phyloP scores from a whole-genome alignment of 2,797 vertebrate genomes.

The Lutjanus campechanus region DNA sequence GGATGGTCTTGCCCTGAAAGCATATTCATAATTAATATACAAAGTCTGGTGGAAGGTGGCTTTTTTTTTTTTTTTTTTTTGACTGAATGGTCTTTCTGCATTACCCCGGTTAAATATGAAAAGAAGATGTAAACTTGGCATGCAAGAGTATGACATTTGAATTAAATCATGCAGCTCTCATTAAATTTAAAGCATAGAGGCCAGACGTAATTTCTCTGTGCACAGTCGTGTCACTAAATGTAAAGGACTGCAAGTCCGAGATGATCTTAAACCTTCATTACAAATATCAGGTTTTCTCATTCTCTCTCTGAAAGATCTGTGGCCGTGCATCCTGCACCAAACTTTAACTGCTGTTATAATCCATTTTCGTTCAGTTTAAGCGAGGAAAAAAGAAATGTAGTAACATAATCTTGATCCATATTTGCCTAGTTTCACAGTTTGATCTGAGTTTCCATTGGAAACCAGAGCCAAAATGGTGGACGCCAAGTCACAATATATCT shows the following conservation, averaged over 20 bases:
- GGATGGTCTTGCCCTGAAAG: slow-evolving; percentile 87
- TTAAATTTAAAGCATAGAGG: slow-evolving; percentile 79
- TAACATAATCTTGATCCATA: too few species aligned
- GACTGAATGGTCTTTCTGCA: slow-evolving; percentile 82
- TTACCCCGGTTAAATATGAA: slow-evolving; percentile 82
- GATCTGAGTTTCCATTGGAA: too few species aligned
- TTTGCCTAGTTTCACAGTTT: too few species aligned
- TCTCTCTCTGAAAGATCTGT: slow-evolving; percentile 9
- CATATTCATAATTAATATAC: slow-evolving; percentile 89
- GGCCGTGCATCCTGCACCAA: not conserved
- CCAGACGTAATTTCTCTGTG: slow-evolving; percentile 65
- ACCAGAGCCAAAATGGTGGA: too few species aligned
- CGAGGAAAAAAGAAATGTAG: too few species aligned
- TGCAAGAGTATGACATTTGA: slow-evolving; percentile 84
- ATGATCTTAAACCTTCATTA: slow-evolving; percentile 55
- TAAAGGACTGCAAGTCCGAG: slow-evolving; percentile 66
- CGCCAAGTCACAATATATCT: too few species aligned
- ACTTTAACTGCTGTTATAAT: not conserved
- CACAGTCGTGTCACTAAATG: slow-evolving; percentile 61
- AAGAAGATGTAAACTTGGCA: slow-evolving; percentile 81
- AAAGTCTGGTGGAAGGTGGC: slow-evolving; percentile 82
- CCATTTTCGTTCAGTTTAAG: not conserved
- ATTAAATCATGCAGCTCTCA: slow-evolving; percentile 80
- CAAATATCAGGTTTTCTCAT: slow-evolving; percentile 20
- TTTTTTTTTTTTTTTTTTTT: slow-evolving; percentile 49